A percentile compares a stretch with the other conserved stretches of the same genome.
Evolutionary conservation across 2,797 vertebrate species (phyloP).

Genomic region (Dermochelys coriacea): DNA sequence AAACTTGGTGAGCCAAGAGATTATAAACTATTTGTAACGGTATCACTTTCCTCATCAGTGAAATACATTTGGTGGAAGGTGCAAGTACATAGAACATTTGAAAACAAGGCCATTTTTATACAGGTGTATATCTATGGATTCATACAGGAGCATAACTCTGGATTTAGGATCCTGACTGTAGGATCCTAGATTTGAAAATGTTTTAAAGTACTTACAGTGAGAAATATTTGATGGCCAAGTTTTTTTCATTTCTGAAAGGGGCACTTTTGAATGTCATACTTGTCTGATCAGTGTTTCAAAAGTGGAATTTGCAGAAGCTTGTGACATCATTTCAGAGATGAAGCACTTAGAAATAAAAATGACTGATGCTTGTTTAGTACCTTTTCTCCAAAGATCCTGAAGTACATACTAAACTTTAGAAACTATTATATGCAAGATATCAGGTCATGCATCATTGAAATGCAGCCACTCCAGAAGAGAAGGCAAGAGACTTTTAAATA

Average conservation of each 20-base stretch:
- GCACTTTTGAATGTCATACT: background rate
- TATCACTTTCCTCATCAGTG: background rate
- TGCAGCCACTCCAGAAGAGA: constrained; percentile 18
- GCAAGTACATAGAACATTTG: background rate
- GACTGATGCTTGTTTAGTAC: constrained; percentile 14
- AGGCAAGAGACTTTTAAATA: constrained; percentile 22
- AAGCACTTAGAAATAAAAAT: constrained; percentile 17
- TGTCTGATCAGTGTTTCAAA: background rate
- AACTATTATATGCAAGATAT: constrained; percentile 28
- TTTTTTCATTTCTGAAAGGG: background rate
- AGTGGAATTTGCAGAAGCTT: background rate
- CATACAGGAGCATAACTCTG: background rate
- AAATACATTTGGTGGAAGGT: background rate
- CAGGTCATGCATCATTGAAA: constrained; percentile 9
- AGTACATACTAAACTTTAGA: background rate
- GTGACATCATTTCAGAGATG: background rate
- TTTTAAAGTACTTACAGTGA: background rate
- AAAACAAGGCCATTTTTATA: background rate
- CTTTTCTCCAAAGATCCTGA: constrained; percentile 19
- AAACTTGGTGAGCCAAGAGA: background rate
- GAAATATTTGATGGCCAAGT: background rate
- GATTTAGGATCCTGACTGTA: background rate
- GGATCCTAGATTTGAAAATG: background rate
- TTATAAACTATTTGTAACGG: background rate
- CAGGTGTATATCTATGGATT: background rate